phyloP scores from a whole-genome alignment of 2,797 vertebrate species.

The Mallotus villosus region DNA sequence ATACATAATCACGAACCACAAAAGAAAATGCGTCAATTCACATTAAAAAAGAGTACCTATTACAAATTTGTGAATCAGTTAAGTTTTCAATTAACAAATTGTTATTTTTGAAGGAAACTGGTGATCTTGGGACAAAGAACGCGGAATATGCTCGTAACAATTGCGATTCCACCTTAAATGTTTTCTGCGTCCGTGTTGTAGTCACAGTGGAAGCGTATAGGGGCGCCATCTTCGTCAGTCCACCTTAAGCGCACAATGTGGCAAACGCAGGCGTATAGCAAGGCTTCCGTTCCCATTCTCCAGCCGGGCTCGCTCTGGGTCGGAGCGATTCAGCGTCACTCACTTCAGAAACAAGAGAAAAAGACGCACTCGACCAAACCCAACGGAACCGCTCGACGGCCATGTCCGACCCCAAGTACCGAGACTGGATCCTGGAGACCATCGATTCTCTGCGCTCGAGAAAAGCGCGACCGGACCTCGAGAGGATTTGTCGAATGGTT shows the following conservation, averaged over 20 bases:
- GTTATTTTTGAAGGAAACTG: background rate
- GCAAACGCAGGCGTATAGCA: conserved; percentile 75
- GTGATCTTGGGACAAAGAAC: conserved; percentile 9
- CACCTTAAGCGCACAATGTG: conserved; percentile 79
- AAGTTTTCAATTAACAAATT: background rate
- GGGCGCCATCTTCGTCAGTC: conserved; percentile 64
- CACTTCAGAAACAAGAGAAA: conserved; percentile 62
- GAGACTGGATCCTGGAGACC: conserved; percentile 89
- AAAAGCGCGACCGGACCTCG: conserved; percentile 89
- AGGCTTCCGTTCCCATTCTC: conserved; percentile 81
- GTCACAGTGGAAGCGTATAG: conserved; percentile 28
- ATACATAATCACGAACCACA: too few species aligned
- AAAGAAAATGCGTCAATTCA: too few species aligned
- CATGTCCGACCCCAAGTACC: conserved; percentile 82
- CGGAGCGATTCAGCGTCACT: conserved; percentile 67
- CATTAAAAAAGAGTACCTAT: background rate
- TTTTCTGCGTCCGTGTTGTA: conserved; percentile 40
- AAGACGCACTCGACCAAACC: conserved; percentile 62
- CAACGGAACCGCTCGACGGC: conserved; percentile 46
- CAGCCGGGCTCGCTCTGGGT: conserved; percentile 75
- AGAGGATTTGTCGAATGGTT: conserved; percentile 91
- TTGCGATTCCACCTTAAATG: conserved; percentile 14
- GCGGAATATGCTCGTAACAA: background rate
- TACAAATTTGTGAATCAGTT: background rate
- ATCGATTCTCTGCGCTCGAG: conserved; percentile 90